A percentile compares a stretch with the other conserved stretches of the same genome.
Conservation (phyloP, 2,888 invertebrate species). For the Nebria salina region DNA sequence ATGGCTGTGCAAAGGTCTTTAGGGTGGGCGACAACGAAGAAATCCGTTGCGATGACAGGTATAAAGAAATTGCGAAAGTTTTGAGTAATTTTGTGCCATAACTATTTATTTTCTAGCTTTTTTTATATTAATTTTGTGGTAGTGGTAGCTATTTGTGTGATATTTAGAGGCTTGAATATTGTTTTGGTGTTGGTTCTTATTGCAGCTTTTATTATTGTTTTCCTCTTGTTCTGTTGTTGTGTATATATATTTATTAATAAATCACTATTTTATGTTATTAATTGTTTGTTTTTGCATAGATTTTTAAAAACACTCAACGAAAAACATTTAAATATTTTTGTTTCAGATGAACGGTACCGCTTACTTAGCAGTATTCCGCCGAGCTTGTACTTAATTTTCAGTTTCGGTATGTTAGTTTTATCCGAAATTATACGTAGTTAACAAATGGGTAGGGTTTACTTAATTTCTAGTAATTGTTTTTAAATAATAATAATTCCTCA, state of each 20-base stretch:
- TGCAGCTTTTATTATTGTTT: background rate
- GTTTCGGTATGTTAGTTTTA: slow-evolving; percentile 73
- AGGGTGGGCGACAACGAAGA: slow-evolving; percentile 85
- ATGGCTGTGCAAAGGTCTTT: slow-evolving; percentile 92
- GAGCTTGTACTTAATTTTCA: slow-evolving; percentile 76
- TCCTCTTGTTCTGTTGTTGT: too few species aligned
- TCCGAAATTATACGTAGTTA: slow-evolving; percentile 57
- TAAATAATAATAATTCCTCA: background rate
- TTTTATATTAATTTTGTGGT: slow-evolving; percentile 5
- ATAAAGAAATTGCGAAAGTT: slow-evolving; percentile 54
- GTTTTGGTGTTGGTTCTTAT: slow-evolving; percentile 6
- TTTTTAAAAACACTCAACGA: background rate
- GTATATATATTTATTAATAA: too few species aligned
- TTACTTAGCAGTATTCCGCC: slow-evolving; percentile 83
- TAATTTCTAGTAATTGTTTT: slow-evolving; percentile 12
- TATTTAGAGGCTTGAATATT: background rate
- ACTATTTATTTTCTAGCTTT: background rate
- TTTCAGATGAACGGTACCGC: slow-evolving; percentile 81
- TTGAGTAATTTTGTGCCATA: background rate
- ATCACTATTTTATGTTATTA: too few species aligned
- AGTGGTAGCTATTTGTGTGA: background rate
- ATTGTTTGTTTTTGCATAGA: background rate
- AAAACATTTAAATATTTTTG: slow-evolving; percentile 53
- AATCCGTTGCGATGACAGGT: slow-evolving; percentile 82
- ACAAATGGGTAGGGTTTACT: slow-evolving; percentile 24